phyloP scores from a whole-genome alignment of 1,140 invertebrate species.

The Aphidius gifuensis region DNA sequence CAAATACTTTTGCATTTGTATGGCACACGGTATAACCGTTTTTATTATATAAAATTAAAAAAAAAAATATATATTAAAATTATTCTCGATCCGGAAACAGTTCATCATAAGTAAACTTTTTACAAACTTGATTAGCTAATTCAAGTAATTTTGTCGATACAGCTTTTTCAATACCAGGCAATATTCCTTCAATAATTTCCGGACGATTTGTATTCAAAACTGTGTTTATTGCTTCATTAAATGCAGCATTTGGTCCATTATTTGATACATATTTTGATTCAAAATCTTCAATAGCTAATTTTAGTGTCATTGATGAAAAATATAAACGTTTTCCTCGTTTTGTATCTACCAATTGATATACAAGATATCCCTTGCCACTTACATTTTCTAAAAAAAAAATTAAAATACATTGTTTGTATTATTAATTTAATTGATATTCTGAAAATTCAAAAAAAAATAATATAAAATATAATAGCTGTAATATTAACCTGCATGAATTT shows the following conservation, averaged over 20 bases:
- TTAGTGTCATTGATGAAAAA: slow-evolving; percentile 35
- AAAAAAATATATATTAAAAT: slow-evolving; percentile 4
- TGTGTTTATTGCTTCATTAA: slow-evolving; percentile 35
- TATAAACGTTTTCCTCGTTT: slow-evolving; percentile 33
- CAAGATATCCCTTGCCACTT: slow-evolving; percentile 9
- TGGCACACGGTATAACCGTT: no score
- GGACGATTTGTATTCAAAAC: slow-evolving; percentile 32
- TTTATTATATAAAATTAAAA: neutral
- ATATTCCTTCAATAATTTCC: slow-evolving; percentile 39
- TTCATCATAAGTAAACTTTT: slow-evolving; percentile 44
- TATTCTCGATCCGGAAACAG: slow-evolving; percentile 45
- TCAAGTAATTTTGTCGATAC: slow-evolving; percentile 35
- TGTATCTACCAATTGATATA: slow-evolving; percentile 27
- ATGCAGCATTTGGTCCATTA: slow-evolving; percentile 29
- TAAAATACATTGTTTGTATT: no score
- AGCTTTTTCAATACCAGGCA: slow-evolving; percentile 37
- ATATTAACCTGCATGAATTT: slow-evolving; percentile 32
- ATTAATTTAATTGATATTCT: no score
- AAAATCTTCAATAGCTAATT: slow-evolving; percentile 34
- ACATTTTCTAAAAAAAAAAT: slow-evolving; percentile 31
- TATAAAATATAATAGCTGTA: no score
- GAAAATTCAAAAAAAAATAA: neutral
- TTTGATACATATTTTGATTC: slow-evolving; percentile 26
- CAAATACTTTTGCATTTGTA: no score
- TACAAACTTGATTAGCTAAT: slow-evolving; percentile 39